phyloP scores from a whole-genome alignment of 2,888 invertebrate genomes.

The Ypsolopha scabrella region DNA sequence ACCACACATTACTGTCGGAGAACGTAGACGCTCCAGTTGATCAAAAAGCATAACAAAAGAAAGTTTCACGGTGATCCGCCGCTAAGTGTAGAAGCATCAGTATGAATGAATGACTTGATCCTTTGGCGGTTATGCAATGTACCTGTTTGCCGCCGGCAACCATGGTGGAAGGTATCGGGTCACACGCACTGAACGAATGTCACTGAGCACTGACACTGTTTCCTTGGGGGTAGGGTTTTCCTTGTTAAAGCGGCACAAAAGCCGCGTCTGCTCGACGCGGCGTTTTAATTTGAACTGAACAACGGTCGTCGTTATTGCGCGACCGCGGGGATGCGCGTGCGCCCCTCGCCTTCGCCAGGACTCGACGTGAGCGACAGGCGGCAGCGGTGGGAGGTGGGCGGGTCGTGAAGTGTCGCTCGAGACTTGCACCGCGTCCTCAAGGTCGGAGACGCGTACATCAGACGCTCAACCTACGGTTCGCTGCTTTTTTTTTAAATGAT shows the following conservation, averaged over 20 bases:
- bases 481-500: conserved; percentile 25
- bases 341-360: conserved; percentile 12
- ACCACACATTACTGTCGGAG: no score
- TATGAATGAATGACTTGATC: no score
- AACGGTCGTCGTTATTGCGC: conserved; percentile 29
- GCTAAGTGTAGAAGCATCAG: no score
- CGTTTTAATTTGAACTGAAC: conserved; percentile 62
- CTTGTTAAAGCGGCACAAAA: conserved; percentile 29
- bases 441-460: conserved; percentile 13
- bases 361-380: conserved; percentile 18
- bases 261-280: conserved; percentile 66
- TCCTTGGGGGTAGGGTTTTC: conserved; percentile 13
- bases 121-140: conserved; percentile 9
- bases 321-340: conserved; percentile 23
- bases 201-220: conserved; percentile 5
- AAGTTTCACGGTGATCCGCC: neutral
- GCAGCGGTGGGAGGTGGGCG: conserved; percentile 29
- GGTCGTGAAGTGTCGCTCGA: conserved; percentile 1
- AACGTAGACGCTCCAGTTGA: conserved; percentile 7
- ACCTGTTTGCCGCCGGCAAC: conserved; percentile 70
- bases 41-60: conserved; percentile 8
- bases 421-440: neutral
- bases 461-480: conserved; percentile 24
- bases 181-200: conserved; percentile 33
- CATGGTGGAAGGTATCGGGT: conserved; percentile 43